Evolutionary conservation across 64 coral and sea anemone genomes (phyloP).

Genomic region (Pocillopora verrucosa): DNA sequence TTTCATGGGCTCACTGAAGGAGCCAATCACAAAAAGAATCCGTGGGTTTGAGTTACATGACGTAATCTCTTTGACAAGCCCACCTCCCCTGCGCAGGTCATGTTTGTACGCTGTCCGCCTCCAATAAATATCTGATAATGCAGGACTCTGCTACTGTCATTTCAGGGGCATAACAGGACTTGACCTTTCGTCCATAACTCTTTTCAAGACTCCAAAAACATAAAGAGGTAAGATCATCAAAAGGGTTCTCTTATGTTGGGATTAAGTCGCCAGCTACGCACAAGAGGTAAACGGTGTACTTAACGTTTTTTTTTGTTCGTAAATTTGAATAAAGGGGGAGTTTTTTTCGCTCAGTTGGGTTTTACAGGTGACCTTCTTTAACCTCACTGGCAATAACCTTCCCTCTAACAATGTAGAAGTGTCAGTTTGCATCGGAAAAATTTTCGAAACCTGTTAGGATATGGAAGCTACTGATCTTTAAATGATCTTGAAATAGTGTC

Average conservation of each 20-base stretch:
- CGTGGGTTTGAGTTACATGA: conserved; percentile 16
- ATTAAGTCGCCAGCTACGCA: too few species aligned
- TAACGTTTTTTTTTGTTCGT: background rate
- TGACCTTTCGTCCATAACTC: conserved; percentile 15
- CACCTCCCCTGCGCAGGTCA: conserved; percentile 3
- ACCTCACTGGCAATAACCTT: background rate
- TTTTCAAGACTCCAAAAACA: background rate
- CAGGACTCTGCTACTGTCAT: background rate
- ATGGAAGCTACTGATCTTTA: background rate
- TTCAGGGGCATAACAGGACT: background rate
- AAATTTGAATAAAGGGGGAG: background rate
- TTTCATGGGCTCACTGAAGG: background rate
- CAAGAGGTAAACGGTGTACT: background rate
- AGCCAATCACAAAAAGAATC: background rate
- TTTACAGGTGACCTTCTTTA: conserved; percentile 9
- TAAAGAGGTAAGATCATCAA: conserved; percentile 4
- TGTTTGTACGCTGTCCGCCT: background rate
- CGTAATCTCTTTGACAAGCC: conserved; percentile 14
- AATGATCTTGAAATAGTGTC: background rate
- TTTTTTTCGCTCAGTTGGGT: background rate
- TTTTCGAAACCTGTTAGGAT: background rate
- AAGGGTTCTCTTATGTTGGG: background rate
- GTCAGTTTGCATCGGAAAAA: background rate
- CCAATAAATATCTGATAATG: background rate
- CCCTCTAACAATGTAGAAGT: background rate